phyloP scores from a whole-genome alignment of 2,113 vertebrate genomes.

The Pleuronectes platessa region DNA sequence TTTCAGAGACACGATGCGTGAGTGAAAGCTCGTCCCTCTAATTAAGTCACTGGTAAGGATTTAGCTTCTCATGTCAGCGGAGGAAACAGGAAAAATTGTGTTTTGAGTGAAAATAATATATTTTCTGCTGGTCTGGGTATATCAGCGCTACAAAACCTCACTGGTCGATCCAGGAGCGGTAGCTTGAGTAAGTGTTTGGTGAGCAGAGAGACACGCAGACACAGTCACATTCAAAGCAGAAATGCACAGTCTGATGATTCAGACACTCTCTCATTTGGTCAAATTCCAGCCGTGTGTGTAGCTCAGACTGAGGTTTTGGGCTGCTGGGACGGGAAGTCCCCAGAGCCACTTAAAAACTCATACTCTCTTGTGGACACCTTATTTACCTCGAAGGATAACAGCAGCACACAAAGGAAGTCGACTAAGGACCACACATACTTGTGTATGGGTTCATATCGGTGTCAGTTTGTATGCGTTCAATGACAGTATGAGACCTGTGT shows the following conservation, averaged over 20 bases:
- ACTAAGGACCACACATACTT: slow-evolving; percentile 58
- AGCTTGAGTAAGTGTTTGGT: slow-evolving; percentile 23
- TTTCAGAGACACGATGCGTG: slow-evolving; percentile 83
- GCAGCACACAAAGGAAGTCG: slow-evolving; percentile 45
- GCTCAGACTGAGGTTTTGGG: slow-evolving; percentile 58
- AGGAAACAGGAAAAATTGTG: slow-evolving; percentile 30
- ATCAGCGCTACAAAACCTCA: slow-evolving; percentile 32
- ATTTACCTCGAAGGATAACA: slow-evolving; percentile 34
- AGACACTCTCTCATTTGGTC: slow-evolving; percentile 29
- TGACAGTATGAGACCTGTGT: slow-evolving; percentile 32
- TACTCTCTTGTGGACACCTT: slow-evolving; percentile 38
- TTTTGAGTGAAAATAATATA: slow-evolving; percentile 34
- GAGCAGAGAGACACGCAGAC: slow-evolving; percentile 1
- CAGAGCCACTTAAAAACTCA: slow-evolving; percentile 66
- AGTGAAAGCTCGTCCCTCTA: slow-evolving; percentile 78
- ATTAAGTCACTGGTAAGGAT: slow-evolving; percentile 68
- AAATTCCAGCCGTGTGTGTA: slow-evolving; percentile 36
- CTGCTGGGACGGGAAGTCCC: slow-evolving; percentile 33
- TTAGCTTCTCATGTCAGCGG: slow-evolving; percentile 49
- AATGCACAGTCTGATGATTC: slow-evolving; percentile 25
- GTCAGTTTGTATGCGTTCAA: slow-evolving; percentile 43
- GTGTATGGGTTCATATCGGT: slow-evolving; percentile 36
- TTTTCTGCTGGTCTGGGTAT: slow-evolving; percentile 40
- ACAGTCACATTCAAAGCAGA: slow-evolving; percentile 1
- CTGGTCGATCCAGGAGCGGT: slow-evolving; percentile 21